Base-by-base conservation (phyloP, 1,140 invertebrate genomes). In the Cepaea nemoralis region DNA sequence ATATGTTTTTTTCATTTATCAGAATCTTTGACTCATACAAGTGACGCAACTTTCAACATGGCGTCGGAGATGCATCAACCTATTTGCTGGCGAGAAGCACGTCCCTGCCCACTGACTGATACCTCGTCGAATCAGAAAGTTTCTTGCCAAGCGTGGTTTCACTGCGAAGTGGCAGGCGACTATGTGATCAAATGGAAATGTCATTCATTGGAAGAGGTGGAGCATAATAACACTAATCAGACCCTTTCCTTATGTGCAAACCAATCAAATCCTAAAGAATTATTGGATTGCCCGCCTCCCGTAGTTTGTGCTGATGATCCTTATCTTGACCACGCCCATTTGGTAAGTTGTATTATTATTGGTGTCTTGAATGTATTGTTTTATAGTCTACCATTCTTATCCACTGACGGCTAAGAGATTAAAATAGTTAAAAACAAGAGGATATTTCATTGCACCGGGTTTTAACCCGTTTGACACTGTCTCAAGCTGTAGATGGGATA, bases 161-260 rank as follows among this genome's bases (percentile, higher is more conserved):
- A 55, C 16, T 77, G 75, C 24, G 75, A 77, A 39, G 24, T 33
- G 33, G 75, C 75, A 22, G 75, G 75, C 22, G 75, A 77, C 39
- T 77, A 77, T 35, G 75, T 77, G 33, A 77, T 77, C 31, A 19
- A 55, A 33, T 77, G 75, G 75, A 27, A 35, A 35, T 77, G 75
- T 27, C 75, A 55, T 3, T 55, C 75, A 55, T 35, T 12, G 12
- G 75, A 55, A 39, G 75, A 77, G 2, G 55, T 33, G 14, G 75
- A 24, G 3, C 19, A 37, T 45, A 77, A 77, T 45, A 31, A 5
- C 10, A 77, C 75, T 0, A 42, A 22, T 55, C 22, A 50, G 1
- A 6, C 48, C 3, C 35, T 71, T 45, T n/a, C 5, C 6, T 59
- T 37, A 35, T 77, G 75, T 63, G 8, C 48, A 1, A 45, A 39